These are phyloP conservation scores for Nomada flava DNA, from an alignment of 2,888 invertebrate genomes.

Conservation along the genomic window DNA sequence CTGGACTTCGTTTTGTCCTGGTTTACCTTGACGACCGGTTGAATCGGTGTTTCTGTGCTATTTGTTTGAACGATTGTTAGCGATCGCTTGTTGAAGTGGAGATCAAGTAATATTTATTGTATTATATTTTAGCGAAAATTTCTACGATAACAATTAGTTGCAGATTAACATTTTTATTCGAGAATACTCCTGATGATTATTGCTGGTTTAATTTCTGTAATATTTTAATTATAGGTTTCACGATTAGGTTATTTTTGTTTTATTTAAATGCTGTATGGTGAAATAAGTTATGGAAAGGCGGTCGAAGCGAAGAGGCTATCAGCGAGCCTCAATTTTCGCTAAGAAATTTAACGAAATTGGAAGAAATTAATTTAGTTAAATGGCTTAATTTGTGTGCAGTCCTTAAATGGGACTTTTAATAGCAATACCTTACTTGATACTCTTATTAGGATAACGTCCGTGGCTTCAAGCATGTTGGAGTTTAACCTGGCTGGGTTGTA, in stretches of 20 bases:
- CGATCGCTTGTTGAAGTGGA: not conserved
- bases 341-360: no score
- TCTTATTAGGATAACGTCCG: not conserved
- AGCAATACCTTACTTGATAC: not conserved
- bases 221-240: no score
- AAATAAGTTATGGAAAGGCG: no score
- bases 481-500: not conserved
- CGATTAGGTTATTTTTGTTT: no score
- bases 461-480: not conserved
- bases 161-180: no score
- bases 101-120: not conserved
- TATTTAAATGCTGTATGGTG: no score
- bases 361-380: not conserved
- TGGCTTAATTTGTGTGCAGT: not conserved
- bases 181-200: no score
- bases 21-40: constrained; percentile 19
- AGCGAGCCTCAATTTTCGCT: no score
- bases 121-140: no score
- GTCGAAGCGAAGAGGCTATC: no score
- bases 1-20: constrained; percentile 31
- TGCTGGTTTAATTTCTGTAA: no score
- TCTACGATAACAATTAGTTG: no score
- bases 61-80: not conserved
- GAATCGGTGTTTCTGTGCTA: not conserved
- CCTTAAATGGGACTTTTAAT: not conserved